Conservation (phyloP, 2,797 vertebrate species). For the Heliangelus exortis region DNA sequence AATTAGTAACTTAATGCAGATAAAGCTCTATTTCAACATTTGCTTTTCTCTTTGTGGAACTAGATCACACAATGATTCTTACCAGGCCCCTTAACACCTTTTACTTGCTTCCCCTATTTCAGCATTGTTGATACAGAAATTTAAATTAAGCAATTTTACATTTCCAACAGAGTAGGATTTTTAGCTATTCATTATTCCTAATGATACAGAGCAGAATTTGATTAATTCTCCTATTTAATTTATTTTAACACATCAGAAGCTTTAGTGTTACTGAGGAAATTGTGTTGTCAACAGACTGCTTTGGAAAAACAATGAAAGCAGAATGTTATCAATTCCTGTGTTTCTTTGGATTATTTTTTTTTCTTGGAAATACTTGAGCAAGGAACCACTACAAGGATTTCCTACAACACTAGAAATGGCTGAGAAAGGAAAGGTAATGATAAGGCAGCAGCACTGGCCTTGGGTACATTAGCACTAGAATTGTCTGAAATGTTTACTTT, state of each 20-base stretch:
- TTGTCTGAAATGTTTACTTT: not conserved
- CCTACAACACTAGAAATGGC: not conserved
- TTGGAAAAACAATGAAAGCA: not conserved
- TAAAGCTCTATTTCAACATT: not conserved
- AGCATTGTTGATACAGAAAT: conserved; percentile 35
- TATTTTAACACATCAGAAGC: conserved; percentile 52
- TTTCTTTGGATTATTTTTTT: not conserved
- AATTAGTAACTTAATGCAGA: not conserved
- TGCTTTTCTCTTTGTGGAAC: not conserved
- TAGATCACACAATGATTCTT: not conserved
- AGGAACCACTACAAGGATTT: conserved; percentile 14
- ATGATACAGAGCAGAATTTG: conserved; percentile 49
- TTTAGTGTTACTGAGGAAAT: not conserved
- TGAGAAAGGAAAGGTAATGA: not conserved
- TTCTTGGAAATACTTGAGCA: not conserved
- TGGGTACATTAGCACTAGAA: not conserved
- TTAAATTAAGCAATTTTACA: conserved; percentile 34
- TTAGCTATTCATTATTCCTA: conserved; percentile 63
- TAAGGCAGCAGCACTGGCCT: not conserved
- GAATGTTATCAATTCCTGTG: not conserved
- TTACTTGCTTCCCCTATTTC: not conserved
- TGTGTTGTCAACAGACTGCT: conserved; percentile 26
- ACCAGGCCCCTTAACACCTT: conserved; percentile 10
- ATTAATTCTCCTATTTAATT: conserved; percentile 69
- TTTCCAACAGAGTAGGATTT: conserved; percentile 49